Evolutionary conservation across 1,140 invertebrate species (phyloP).

Genomic region (Platyscapa corneri): DNA sequence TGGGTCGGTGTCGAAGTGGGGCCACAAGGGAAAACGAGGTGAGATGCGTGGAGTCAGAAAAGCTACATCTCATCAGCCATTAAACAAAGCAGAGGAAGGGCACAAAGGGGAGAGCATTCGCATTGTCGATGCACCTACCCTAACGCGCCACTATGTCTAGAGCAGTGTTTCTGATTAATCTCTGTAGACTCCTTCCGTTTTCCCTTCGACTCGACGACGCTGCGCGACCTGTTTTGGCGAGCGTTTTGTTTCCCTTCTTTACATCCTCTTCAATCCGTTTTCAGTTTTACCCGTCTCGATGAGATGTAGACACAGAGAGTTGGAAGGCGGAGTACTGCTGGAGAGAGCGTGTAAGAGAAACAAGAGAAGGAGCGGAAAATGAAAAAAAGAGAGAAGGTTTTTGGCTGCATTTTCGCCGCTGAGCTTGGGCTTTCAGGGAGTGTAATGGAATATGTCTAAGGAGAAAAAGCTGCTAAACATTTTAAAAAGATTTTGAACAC

Average conservation of each 20-base stretch:
- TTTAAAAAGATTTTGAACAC: too few species aligned
- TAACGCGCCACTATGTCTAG: slow-evolving; percentile 39
- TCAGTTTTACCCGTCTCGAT: background rate
- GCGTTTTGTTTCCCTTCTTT: slow-evolving; percentile 33
- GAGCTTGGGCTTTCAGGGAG: slow-evolving; percentile 15
- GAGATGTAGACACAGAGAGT: background rate
- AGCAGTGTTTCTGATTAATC: slow-evolving; percentile 68
- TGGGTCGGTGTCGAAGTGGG: too few species aligned
- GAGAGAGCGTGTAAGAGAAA: background rate
- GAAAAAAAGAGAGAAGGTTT: too few species aligned
- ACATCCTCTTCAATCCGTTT: slow-evolving; percentile 27
- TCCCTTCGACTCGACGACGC: background rate
- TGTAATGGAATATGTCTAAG: slow-evolving; percentile 24
- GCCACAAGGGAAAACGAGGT: slow-evolving; percentile 30
- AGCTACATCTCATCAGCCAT: slow-evolving; percentile 70
- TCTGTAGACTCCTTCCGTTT: slow-evolving; percentile 43
- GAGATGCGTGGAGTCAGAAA: slow-evolving; percentile 51
- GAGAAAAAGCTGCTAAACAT: background rate
- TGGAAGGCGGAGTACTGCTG: background rate
- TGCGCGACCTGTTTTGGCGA: slow-evolving; percentile 21
- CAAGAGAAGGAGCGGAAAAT: background rate
- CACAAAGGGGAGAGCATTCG: slow-evolving; percentile 61
- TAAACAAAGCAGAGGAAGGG: slow-evolving; percentile 66
- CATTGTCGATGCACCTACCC: slow-evolving; percentile 57
- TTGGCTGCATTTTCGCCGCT: too few species aligned